Evolutionary conservation across 2,888 invertebrate genomes (phyloP).

Genomic region (Mesochorus sp.): DNA sequence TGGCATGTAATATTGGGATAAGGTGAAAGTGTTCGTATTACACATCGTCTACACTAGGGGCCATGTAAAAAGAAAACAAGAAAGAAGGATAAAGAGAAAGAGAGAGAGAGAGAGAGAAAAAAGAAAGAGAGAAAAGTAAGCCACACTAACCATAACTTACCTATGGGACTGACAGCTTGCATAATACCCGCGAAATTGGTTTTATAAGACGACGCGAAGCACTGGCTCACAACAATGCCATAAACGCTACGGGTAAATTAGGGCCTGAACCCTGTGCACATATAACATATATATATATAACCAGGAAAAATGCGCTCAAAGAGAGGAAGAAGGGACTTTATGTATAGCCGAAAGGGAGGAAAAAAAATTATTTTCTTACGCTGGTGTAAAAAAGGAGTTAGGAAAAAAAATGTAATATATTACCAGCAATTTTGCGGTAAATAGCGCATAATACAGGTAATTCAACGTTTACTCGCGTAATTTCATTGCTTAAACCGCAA

Average conservation of each 20-base stretch:
- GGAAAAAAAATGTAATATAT: constrained; percentile 9
- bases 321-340: constrained; percentile 44
- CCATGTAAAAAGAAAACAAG: constrained; percentile 29
- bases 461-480: constrained; percentile 32
- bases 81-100: no score
- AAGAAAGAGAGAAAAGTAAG: constrained; percentile 42
- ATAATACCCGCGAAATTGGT: constrained; percentile 82
- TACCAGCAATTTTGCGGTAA: constrained; percentile 41
- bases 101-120: constrained; percentile 11
- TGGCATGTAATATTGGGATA: neutral
- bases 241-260: constrained; percentile 80
- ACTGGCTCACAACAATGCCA: constrained; percentile 79
- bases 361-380: constrained; percentile 25
- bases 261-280: constrained; percentile 69
- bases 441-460: constrained; percentile 39
- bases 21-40: neutral
- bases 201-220: constrained; percentile 80
- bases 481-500: no score
- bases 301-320: constrained; percentile 59
- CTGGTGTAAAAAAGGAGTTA: constrained; percentile 21
- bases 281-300: constrained; percentile 10
- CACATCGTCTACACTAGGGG: constrained; percentile 29
- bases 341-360: constrained; percentile 50
- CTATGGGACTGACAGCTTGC: constrained; percentile 80
- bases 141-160: constrained; percentile 78